Evolutionary conservation across 2,888 invertebrate species (phyloP), one percentile per base, ranked within the genome.

Genomic region (Argyresthia albistria): DNA sequence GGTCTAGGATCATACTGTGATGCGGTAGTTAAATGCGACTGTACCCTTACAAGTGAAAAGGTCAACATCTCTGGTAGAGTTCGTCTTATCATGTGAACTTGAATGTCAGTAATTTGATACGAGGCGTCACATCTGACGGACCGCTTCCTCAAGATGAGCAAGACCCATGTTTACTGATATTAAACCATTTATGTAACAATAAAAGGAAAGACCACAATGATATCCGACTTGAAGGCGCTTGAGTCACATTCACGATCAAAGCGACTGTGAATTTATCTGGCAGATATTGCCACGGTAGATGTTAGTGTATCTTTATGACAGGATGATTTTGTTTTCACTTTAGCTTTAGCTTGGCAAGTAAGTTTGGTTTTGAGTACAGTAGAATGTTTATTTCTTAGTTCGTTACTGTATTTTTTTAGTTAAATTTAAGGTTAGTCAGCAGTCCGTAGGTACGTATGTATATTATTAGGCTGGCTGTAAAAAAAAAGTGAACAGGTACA

Each of bases 21-120:
- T 42, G 42, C 12, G 42, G 4, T 10, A 12, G 10, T 11, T 42
- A 42, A 39, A n/a, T 39, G n/a, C 39, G 9, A 39, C 39, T 39
- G 39, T 39, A 9, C 39, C 9, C 9, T 39, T n/a, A 36, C 36
- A 36, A 39, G 39, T 8, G 42, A 39, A 39, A n/a, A 39, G 39
- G 39, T 39, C 39, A 8, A 39, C 6, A 12, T 46, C n/a, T 39
- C 39, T 39, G 39, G 39, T n/a, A 39, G 25, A 25, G 25, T 46
- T 60, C 56, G n/a, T 61, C 70, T 71, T 79, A 82, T 74, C 73
- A 60, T 64, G 69, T 73, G 76, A 80, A 80, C 80, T 79, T 80
- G 72, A 76, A 72, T 70, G 82, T 80, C 82, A 77, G 68, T 75
- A 75, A 84, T 83, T 83, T 79, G 83, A 84, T 81, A 83, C 79